Conservation (phyloP, 2,113 vertebrate genomes). For the Cygnus buccinator region DNA sequence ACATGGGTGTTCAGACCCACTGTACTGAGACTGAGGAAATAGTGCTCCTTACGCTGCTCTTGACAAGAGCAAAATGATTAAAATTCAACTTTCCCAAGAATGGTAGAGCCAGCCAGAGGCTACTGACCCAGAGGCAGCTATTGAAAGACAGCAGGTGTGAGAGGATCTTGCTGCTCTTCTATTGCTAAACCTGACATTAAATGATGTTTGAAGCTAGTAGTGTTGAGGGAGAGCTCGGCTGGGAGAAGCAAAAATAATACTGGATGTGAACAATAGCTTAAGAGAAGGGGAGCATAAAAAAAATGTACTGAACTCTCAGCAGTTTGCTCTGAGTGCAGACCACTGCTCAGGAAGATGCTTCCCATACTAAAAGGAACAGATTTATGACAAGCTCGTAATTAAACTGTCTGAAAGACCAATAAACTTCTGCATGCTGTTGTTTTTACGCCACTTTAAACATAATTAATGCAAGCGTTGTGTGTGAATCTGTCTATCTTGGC, state of each 20-base stretch:
- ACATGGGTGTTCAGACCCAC: background rate
- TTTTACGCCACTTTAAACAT: background rate
- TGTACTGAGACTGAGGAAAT: background rate
- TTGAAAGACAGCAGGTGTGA: conserved; percentile 33
- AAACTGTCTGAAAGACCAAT: background rate
- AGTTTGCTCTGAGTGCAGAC: background rate
- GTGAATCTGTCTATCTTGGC: background rate
- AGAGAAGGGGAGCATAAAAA: background rate
- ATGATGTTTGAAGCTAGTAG: background rate
- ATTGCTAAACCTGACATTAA: background rate
- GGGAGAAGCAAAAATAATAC: background rate
- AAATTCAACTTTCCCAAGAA: conserved; percentile 12
- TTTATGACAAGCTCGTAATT: background rate
- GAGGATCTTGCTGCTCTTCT: background rate
- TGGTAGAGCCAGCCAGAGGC: conserved; percentile 48
- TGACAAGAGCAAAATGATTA: conserved; percentile 16
- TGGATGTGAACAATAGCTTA: background rate
- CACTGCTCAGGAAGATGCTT: background rate
- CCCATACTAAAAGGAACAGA: background rate
- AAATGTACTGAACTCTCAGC: background rate
- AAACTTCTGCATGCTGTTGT: background rate
- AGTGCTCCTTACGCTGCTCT: background rate
- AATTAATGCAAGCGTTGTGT: background rate
- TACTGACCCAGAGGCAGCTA: conserved; percentile 11
- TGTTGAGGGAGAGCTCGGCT: background rate